Evolutionary conservation across 2,888 invertebrate genomes (phyloP).

Genomic region (Lingula anatina): DNA sequence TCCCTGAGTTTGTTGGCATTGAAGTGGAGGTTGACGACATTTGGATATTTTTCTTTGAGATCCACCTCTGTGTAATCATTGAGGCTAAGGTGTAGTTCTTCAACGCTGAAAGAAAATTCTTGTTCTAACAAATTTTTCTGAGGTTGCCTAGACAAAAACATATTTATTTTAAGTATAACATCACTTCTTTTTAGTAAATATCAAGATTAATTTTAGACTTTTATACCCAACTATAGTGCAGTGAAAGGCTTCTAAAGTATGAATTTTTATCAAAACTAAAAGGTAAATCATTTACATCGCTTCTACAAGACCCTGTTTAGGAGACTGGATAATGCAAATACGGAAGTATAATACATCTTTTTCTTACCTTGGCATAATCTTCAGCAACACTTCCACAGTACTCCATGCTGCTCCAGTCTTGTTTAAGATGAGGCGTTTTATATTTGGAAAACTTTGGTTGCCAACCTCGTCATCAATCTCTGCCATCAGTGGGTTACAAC

Average conservation of each 20-base stretch:
- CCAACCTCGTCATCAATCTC: too few relatives aligned
- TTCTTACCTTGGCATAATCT: constrained; percentile 49
- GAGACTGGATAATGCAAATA: too few relatives aligned
- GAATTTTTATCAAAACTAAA: too few relatives aligned
- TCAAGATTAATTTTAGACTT: too few relatives aligned
- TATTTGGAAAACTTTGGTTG: constrained; percentile 10
- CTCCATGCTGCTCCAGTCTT: constrained; percentile 83
- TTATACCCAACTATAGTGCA: too few relatives aligned
- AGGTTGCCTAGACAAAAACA: neutral
- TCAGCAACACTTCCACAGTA: constrained; percentile 69
- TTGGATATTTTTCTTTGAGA: constrained; percentile 57
- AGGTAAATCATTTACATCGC: too few relatives aligned
- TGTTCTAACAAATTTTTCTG: neutral
- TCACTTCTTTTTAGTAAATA: too few relatives aligned
- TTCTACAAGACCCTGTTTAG: too few relatives aligned
- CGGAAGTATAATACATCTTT: too few relatives aligned
- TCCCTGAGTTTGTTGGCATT: constrained; percentile 80
- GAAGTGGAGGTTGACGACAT: constrained; percentile 76
- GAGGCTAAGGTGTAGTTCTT: constrained; percentile 87
- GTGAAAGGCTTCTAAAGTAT: too few relatives aligned
- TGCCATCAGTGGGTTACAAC: constrained; percentile 79
- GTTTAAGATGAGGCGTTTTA: constrained; percentile 75
- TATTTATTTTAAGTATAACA: neutral
- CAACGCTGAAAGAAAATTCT: constrained; percentile 57
- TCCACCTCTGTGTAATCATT: constrained; percentile 60